Percentiles rank a stretch among this genome's conserved stretches.
These are phyloP conservation scores for Venusia cambrica DNA, from an alignment of 2,888 invertebrate genomes.

Conservation along the genomic window DNA sequence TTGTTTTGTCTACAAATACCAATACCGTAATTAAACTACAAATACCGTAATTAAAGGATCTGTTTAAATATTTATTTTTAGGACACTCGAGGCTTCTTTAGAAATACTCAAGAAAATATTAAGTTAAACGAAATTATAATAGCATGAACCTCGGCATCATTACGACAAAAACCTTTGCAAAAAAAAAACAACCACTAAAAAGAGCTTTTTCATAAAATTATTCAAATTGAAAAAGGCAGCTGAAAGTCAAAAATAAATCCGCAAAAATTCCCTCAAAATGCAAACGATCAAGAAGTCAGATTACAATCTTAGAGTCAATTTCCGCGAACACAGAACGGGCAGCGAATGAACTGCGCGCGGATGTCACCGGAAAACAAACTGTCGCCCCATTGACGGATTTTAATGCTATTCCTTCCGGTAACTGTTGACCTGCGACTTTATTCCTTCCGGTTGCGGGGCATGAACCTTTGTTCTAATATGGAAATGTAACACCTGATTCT, in stretches of 20 bases:
- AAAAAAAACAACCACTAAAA: constrained; percentile 12
- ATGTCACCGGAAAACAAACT: constrained; percentile 21
- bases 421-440: constrained; percentile 18
- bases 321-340: constrained; percentile 23
- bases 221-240: constrained; percentile 18
- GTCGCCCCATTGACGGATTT: constrained; percentile 2
- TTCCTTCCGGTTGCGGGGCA: too few species aligned
- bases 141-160: constrained; percentile 4
- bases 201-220: constrained; percentile 13
- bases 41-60: too few species aligned
- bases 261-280: constrained; percentile 18
- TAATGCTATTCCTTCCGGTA: constrained; percentile 17
- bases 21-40: too few species aligned
- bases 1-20: too few species aligned
- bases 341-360: constrained; percentile 10
- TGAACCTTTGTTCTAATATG: not conserved
- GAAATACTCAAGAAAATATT: too few species aligned
- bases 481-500: not conserved
- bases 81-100: too few species aligned
- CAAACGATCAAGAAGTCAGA: constrained; percentile 28
- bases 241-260: constrained; percentile 22
- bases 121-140: too few species aligned
- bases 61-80: too few species aligned
- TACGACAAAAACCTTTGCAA: constrained; percentile 2
- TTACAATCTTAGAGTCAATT: constrained; percentile 26